Conservation (phyloP, 23 tunicate genomes). For the Botrylloides violaceus region DNA sequence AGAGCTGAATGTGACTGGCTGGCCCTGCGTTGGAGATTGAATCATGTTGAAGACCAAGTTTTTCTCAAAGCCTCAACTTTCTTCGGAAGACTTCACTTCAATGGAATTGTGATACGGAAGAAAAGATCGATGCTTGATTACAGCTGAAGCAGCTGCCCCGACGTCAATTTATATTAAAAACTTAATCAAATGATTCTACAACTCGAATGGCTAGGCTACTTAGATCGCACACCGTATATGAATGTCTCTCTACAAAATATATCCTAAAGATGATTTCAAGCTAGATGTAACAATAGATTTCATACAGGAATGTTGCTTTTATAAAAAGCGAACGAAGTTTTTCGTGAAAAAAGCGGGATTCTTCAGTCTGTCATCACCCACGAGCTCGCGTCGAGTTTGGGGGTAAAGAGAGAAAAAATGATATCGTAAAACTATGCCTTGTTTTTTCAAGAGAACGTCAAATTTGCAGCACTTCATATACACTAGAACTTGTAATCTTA, state of each 20-base stretch:
- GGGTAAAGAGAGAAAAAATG: slow-evolving; percentile 1
- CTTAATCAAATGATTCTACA: background rate
- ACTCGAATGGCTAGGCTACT: background rate
- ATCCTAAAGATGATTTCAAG: background rate
- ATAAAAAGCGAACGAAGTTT: background rate
- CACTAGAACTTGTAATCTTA: background rate
- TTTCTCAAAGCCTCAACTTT: background rate
- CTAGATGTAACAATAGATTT: background rate
- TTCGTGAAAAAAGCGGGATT: background rate
- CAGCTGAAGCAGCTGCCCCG: background rate
- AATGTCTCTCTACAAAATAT: background rate
- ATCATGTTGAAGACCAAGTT: slow-evolving; percentile 43
- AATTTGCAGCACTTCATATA: background rate
- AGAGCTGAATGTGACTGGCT: slow-evolving; percentile 70
- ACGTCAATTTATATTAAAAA: background rate
- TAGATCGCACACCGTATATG: too few relatives aligned
- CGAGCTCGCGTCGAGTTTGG: background rate
- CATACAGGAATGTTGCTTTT: background rate
- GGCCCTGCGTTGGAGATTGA: slow-evolving; percentile 76
- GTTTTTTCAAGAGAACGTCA: background rate
- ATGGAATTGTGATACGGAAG: background rate
- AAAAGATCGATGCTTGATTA: background rate
- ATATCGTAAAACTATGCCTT: background rate
- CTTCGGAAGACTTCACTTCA: slow-evolving; percentile 31
- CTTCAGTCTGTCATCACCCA: background rate